Evolutionary conservation across 2,888 invertebrate species (phyloP), one percentile per base, ranked within the genome.

Genomic region (Clanis bilineata): DNA sequence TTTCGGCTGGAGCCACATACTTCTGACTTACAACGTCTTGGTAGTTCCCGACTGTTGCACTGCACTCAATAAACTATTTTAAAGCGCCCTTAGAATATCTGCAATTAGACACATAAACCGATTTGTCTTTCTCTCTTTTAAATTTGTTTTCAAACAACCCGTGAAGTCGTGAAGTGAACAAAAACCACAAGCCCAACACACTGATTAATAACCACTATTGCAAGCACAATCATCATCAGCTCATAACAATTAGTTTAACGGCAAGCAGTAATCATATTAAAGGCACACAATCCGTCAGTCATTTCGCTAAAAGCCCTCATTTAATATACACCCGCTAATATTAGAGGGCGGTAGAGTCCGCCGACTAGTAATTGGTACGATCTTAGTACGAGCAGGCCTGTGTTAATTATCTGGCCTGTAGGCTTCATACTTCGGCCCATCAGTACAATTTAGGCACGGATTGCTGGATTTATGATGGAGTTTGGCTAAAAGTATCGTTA

Each of bases 291-390:
- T 51, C 51, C 28, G 51, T 51, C 51, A 28, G 32, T 32, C 51
- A 28, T 51, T 51, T 18, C 9, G 51, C 51, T 51, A 51, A 51
- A 51, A 51, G 51, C 51, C 28, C 51, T 51, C 51, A 51, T 51
- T 51, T 51, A 51, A 51, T 51, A 51, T 51, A 51, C 43, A 57
- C 10, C 6, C 1, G 56, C 56, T 23, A 57, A 57, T 28, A 57
- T 57, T 57, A 43, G 41, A 21, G 47, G 18, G n/a, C 28, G 25
- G 21, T 25, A 10, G 39, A 28, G 28, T 43, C 3, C 39, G 39
- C 56, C n/a, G 56, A 18, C 41, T 43, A 41, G 43, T 41, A 41
- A 41, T 43, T 43, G 43, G 15, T 4, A 25, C 18, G 28, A 57
- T 43, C 43, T 57, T 41, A 43, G 25, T 39, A 56, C 43, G 43